Evolutionary conservation across 2,888 invertebrate species (phyloP), one percentile per base, ranked within the genome.

Genomic region (Nudaria mundana): DNA sequence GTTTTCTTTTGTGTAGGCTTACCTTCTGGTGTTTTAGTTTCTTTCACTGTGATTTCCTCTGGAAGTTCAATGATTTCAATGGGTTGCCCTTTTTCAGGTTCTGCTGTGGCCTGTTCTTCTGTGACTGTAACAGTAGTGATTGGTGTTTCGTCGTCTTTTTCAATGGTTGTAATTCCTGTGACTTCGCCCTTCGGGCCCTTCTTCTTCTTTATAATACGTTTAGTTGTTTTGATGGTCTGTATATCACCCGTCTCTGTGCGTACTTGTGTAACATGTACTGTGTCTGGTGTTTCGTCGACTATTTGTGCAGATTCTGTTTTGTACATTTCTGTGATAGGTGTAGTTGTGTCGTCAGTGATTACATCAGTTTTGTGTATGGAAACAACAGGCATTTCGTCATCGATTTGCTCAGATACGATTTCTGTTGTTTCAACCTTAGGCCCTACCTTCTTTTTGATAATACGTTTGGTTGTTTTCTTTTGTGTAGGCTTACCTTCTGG

Each of bases 111-210:
- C 8, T 2, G 2, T 3, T 20, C 20, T 20, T 20, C 20, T 5
- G 20, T 20, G 3, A 20, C 20, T 5, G 8, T 8, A 20, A 20
- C 20, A 2, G 20, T 3, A 20, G 20, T 20, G 8, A 20, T 20
- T 5, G 20, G 3, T 20, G 56, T 47, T 47, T 82, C 71, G 41
- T 81, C 82, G 63, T 83, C 67, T 56, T 71, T 82, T 60, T 48
- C 73, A 48, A 81, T 67, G n/a, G 88, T 89, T 3, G 79, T 69
- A 13, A 80, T 81, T 62, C 18, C 30, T 10, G 18, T 30, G 10
- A 30, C 30, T 30, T 30, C 18, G 2, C 18, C 18, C 10, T 43
- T 65, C 16, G 50, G 20, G 8, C 20, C 20, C 5, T 20, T 20
- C 2, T 20, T 20, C 6, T 20, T 20, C 20, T 20, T 20, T 7